These are phyloP conservation scores for Epistrophe eligans DNA, from an alignment of 2,888 invertebrate genomes.

Conservation along the genomic window DNA sequence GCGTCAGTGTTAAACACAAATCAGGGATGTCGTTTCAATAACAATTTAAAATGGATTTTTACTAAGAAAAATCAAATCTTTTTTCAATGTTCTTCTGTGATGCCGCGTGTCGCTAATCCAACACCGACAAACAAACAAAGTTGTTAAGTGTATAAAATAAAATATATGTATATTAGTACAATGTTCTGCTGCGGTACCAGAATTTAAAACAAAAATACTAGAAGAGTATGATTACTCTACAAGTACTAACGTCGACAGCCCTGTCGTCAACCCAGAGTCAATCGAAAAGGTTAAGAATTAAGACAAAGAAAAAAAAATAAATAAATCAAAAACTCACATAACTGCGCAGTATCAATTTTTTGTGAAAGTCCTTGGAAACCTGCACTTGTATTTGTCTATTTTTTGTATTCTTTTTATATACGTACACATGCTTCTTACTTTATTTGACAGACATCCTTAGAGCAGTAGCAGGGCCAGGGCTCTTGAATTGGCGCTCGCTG, in stretches of 20 bases:
- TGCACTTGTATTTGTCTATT: slow-evolving; percentile 33
- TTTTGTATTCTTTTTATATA: slow-evolving; percentile 10
- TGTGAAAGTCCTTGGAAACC: slow-evolving; percentile 50
- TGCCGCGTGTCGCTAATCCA: too few species aligned
- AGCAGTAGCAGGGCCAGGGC: neutral
- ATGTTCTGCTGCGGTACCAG: too few species aligned
- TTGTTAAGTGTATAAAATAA: neutral
- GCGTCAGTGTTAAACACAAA: slow-evolving; percentile 59
- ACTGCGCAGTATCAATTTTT: slow-evolving; percentile 65
- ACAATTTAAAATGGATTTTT: too few species aligned
- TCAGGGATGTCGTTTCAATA: slow-evolving; percentile 7
- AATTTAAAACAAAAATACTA: neutral
- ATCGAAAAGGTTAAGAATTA: slow-evolving; percentile 27
- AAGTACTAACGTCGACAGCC: neutral
- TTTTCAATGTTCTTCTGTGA: too few species aligned
- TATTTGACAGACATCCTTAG: slow-evolving; percentile 13
- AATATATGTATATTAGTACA: too few species aligned
- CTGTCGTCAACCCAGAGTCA: neutral
- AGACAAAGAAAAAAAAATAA: slow-evolving; percentile 9
- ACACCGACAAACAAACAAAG: too few species aligned
- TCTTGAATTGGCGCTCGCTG: slow-evolving; percentile 43
- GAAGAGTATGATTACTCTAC: neutral
- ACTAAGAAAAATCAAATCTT: too few species aligned
- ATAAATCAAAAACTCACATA: slow-evolving; percentile 26
- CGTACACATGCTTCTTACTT: slow-evolving; percentile 1